These are phyloP conservation scores for Coelogynopora nodosa DNA, from an alignment of 2,888 invertebrate genomes.

Conservation along the genomic window DNA sequence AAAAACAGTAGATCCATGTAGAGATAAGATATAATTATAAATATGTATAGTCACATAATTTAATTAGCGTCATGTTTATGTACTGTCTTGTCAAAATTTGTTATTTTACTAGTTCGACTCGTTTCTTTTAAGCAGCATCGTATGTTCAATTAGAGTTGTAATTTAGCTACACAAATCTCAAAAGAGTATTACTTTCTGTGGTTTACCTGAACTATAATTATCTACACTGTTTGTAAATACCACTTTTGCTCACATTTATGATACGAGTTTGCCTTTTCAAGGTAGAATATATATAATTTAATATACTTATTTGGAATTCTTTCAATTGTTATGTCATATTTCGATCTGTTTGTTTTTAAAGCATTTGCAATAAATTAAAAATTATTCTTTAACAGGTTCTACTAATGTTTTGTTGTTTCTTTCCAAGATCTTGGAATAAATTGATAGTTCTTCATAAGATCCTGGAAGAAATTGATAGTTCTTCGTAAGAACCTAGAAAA, in stretches of 20 bases:
- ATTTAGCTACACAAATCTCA: too few species aligned
- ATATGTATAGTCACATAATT: too few species aligned
- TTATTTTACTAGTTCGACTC: too few species aligned
- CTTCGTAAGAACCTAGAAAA: neutral
- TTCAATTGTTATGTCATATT: neutral
- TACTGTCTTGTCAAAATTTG: too few species aligned
- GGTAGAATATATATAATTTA: neutral
- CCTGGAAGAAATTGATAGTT: neutral
- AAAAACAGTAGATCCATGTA: too few species aligned
- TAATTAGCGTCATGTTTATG: neutral
- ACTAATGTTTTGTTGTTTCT: conserved; percentile 39
- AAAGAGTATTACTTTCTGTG: too few species aligned
- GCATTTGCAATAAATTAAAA: neutral
- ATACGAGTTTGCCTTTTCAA: neutral
- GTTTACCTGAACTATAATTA: neutral
- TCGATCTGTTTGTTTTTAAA: neutral
- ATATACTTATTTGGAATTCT: neutral
- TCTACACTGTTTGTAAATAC: neutral
- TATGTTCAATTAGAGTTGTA: too few species aligned
- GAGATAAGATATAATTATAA: too few species aligned
- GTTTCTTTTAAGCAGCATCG: too few species aligned
- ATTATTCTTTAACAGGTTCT: neutral
- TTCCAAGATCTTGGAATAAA: neutral
- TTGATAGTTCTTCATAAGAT: neutral
- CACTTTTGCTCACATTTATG: neutral